These are phyloP conservation scores for Euthynnus affinis DNA, from an alignment of 2,797 vertebrate genomes.

Conservation along the genomic window DNA sequence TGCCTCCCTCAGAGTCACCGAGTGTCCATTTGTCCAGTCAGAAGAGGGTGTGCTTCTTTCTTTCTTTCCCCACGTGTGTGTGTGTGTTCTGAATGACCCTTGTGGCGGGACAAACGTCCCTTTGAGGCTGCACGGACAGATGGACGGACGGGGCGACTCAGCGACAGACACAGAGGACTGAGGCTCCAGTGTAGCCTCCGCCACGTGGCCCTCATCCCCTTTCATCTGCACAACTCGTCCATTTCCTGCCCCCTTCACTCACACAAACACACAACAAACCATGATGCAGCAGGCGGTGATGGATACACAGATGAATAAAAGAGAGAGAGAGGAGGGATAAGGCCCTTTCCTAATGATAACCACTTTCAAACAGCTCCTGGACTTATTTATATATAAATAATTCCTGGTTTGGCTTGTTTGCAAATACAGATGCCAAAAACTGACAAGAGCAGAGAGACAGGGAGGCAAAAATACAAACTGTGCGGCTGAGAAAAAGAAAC, in stretches of 20 bases:
- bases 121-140: constrained; percentile 82
- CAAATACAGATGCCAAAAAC: constrained; percentile 56
- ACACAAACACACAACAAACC: constrained; percentile 30
- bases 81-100: constrained; percentile 63
- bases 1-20: constrained; percentile 58
- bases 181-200: constrained; percentile 61
- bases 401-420: constrained; percentile 55
- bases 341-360: constrained; percentile 6
- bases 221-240: constrained; percentile 52
- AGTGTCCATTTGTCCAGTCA: constrained; percentile 68
- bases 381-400: constrained; percentile 48
- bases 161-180: constrained; percentile 79
- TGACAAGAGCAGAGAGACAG: constrained; percentile 63
- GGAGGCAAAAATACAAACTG: constrained; percentile 47
- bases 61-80: constrained; percentile 4
- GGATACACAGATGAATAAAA: not conserved
- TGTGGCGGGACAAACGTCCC: constrained; percentile 70
- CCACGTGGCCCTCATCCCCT: constrained; percentile 56
- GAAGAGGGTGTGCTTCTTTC: constrained; percentile 52
- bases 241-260: constrained; percentile 54
- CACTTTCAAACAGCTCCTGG: constrained; percentile 43
- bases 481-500: constrained; percentile 61
- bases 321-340: not conserved
- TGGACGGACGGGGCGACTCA: constrained; percentile 71
- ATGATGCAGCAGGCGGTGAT: constrained; percentile 37